A percentile compares a stretch with the other conserved stretches of the same genome.
Conservation (phyloP, 64 coral and sea anemone genomes). For the Montipora cactus region DNA sequence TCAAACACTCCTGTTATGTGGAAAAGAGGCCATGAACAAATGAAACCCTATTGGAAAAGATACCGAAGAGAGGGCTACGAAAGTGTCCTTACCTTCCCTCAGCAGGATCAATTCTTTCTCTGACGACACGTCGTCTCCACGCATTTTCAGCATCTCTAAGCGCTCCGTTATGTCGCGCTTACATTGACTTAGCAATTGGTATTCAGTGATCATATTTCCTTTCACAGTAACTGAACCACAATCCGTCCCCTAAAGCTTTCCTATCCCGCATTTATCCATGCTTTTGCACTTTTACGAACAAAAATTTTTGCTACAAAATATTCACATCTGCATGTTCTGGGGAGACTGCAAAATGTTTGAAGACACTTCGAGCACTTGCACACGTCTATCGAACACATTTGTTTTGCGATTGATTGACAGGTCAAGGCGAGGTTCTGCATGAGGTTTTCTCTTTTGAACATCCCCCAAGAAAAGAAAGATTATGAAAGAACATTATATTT, state of each 20-base stretch:
- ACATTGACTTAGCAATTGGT: neutral
- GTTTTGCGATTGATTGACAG: no score
- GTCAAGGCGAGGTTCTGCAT: no score
- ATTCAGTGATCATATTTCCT: neutral
- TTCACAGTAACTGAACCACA: constrained; percentile 7
- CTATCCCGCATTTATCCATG: constrained; percentile 4
- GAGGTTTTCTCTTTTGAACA: no score
- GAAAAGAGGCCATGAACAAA: neutral
- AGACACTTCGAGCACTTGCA: neutral
- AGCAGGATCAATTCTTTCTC: no score
- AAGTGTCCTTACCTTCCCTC: neutral
- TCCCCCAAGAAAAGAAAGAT: no score
- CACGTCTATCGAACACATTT: no score
- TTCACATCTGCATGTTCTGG: no score
- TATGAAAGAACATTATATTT: no score
- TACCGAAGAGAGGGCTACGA: no score
- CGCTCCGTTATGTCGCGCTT: constrained; percentile 3
- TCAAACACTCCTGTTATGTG: neutral
- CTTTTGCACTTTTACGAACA: no score
- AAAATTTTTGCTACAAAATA: no score
- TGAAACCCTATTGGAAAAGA: neutral
- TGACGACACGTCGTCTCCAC: constrained; percentile 27
- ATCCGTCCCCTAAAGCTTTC: neutral
- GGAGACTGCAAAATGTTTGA: neutral
- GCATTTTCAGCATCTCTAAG: constrained; percentile 30